Base-by-base conservation (phyloP, 2,888 invertebrate genomes). In the Actias luna region DNA sequence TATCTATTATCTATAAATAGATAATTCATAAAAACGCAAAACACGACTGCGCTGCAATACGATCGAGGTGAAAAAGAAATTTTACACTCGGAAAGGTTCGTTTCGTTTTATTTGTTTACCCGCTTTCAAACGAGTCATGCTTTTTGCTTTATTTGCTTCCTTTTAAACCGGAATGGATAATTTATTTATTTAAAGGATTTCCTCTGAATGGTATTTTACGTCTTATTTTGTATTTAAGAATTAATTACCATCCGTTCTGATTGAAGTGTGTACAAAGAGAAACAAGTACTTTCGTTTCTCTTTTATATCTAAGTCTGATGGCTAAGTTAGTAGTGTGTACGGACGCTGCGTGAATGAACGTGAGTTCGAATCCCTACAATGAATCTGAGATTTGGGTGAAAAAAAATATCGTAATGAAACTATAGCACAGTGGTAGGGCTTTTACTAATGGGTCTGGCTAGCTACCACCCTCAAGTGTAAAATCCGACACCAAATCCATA, bases 61-160 rank as follows among this genome's bases (percentile, higher is more conserved):
- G 25, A 25, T 55, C n/a, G 55, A 55, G 29, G 1, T 16, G 55
- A 29, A 29, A 55, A 52, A 55, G 16, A 29, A 29, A 16, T 55
- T 22, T 50, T 25, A 50, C 46, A 25, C 25, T 25, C 46, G 3
- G 29, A 55, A 55, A 16, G 29, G 16, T 29, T 14, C 55, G 55
- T 55, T n/a, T 29, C 8, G 55, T 29, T 55, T 55, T 55, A 4
- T 55, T 55, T 55, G n/a, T n/a, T n/a, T 27, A 55, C 55, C 55
- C 55, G 16, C 55, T 55, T 55, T 55, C 29, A 55, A 29, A 29
- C 29, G 27, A 52, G 10, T 25, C 27, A 29, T 16, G 16, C 22
- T 55, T 55, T 29, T 55, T 55, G 29, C 27, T 55, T 55, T 29
- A 29, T 50, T 50, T 25, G 25, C 16, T 55, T 29, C 55, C 29